Evolutionary conservation across 2,888 invertebrate species (phyloP), one percentile per base, ranked within the genome.

Genomic region (Sesia apiformis): DNA sequence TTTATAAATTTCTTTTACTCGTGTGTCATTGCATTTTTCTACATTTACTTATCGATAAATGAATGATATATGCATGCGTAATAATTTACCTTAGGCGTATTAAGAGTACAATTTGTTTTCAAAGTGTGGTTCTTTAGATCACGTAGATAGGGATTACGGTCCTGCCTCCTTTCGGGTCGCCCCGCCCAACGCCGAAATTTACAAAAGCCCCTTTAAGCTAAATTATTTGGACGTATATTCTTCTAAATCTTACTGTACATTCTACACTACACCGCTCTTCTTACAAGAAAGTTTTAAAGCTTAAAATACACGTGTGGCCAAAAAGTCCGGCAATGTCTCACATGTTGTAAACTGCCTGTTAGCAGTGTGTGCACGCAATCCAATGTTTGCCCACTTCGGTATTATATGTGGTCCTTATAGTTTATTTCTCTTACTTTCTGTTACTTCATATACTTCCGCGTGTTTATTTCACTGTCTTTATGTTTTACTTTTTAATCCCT

Each of bases 401-500:
- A 84, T 86, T 89, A 86, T 87, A 87, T 89, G 88, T 89, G 87
- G 84, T 87, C 86, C 76, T 76, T 80, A n/a, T 81, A 75, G 76
- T 83, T 82, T 69, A 62, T 76, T 79, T 74, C 59, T 74, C 70
- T 70, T 70, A 63, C 57, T 66, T 74, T 65, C 62, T 78, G 78
- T 81, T 54, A 67, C 79, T 81, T 78, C 41, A 70, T 78, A 76
- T 74, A 76, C 61, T 71, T 79, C 71, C 76, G 75, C 71, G 67
- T 80, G 66, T 83, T 78, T 69, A 62, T 67, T 69, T 80, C 59
- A 76, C 76, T 81, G 60, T 81, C 72, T 77, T 82, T 84, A 68
- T 78, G 75, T 81, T 58, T 58, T 77, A 66, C 69, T 71, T 69
- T 66, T 73, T 66, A 60, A 59, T 70, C 62, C 65, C 61, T 65